Conservation (phyloP, 2,888 invertebrate genomes). For the Agapostemon virescens region DNA sequence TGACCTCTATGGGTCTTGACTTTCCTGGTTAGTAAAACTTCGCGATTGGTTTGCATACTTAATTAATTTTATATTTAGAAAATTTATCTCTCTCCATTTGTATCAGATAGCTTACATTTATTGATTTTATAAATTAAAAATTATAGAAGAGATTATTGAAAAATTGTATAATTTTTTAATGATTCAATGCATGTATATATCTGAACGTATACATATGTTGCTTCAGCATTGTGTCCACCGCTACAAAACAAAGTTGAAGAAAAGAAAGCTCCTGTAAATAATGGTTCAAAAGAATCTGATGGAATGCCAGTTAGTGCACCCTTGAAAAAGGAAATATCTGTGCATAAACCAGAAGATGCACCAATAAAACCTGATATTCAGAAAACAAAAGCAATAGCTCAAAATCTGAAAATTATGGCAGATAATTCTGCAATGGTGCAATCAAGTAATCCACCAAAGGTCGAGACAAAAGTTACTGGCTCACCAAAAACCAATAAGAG, state of each 20-base stretch:
- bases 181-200: neutral
- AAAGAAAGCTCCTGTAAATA: constrained; percentile 72
- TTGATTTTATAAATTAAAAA: neutral
- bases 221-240: constrained; percentile 58
- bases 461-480: constrained; percentile 66
- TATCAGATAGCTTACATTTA: neutral
- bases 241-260: constrained; percentile 74
- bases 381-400: constrained; percentile 60
- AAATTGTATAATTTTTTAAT: neutral
- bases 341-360: constrained; percentile 60
- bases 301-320: constrained; percentile 53
- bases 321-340: constrained; percentile 53
- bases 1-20: constrained; percentile 58
- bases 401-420: constrained; percentile 55
- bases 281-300: constrained; percentile 71
- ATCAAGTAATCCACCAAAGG: constrained; percentile 53
- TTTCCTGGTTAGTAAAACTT: constrained; percentile 64
- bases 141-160: neutral
- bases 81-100: neutral
- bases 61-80: neutral
- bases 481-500: constrained; percentile 74
- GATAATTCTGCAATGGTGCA: constrained; percentile 56
- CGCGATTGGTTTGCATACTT: neutral
- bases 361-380: constrained; percentile 59
- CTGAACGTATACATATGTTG: constrained; percentile 27